Conservation (phyloP, 2,797 vertebrate genomes). For the Darevskia nairensis region DNA sequence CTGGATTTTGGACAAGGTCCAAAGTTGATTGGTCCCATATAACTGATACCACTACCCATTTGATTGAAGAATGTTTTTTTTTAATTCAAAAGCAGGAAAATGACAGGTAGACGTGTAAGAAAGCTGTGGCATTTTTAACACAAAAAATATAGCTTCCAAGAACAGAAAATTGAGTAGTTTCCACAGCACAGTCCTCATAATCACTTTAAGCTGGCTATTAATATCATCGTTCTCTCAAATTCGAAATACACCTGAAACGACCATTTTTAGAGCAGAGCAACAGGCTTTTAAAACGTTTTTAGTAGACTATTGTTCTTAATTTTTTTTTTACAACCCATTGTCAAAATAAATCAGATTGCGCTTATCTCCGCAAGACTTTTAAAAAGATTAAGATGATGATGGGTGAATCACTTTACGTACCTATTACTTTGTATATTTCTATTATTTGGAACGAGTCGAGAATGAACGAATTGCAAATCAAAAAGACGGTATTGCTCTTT, state of each 20-base stretch:
- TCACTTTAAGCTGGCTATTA: conserved; percentile 61
- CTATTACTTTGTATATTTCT: conserved; percentile 72
- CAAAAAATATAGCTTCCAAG: conserved; percentile 2
- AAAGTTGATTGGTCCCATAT: background rate
- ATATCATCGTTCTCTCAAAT: conserved; percentile 56
- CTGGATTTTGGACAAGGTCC: background rate
- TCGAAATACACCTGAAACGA: conserved; percentile 65
- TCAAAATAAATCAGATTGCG: conserved; percentile 75
- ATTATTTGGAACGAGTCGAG: conserved; percentile 69
- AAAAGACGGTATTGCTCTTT: conserved; percentile 74
- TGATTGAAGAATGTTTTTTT: conserved; percentile 36
- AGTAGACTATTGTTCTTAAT: conserved; percentile 71
- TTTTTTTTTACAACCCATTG: conserved; percentile 64
- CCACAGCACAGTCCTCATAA: conserved; percentile 28
- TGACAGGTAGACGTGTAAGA: conserved; percentile 37
- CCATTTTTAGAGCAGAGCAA: conserved; percentile 62
- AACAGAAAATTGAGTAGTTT: conserved; percentile 27
- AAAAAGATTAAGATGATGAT: conserved; percentile 74
- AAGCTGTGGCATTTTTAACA: conserved; percentile 29
- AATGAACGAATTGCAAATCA: conserved; percentile 72
- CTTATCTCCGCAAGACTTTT: conserved; percentile 71
- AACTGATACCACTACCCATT: background rate
- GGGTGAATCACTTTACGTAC: conserved; percentile 71
- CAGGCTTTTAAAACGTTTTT: conserved; percentile 73
- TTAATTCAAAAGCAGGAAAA: conserved; percentile 44